Conservation (phyloP, 2,113 vertebrate genomes). For the Scomber japonicus region DNA sequence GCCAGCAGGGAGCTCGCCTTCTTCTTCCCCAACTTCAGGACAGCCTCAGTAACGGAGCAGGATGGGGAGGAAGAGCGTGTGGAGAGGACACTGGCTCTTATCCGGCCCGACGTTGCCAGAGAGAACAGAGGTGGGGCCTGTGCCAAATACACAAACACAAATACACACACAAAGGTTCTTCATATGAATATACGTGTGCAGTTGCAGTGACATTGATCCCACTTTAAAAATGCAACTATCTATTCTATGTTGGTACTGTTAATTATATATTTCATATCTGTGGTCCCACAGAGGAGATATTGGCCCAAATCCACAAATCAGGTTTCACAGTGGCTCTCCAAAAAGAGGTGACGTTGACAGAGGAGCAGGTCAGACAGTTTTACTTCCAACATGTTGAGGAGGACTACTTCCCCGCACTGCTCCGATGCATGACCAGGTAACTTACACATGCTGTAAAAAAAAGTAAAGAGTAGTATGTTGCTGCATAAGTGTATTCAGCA, state of each 20-base stretch:
- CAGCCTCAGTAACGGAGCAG: conserved; percentile 61
- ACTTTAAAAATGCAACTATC: not conserved
- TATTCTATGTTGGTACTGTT: not conserved
- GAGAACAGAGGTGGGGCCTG: conserved; percentile 81
- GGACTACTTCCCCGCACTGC: conserved; percentile 80
- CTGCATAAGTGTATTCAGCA: not conserved
- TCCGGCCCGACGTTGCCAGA: conserved; percentile 82
- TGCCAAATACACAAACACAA: conserved; percentile 74
- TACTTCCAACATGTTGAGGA: conserved; percentile 80
- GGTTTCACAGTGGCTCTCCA: conserved; percentile 85
- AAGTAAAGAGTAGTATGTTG: not conserved
- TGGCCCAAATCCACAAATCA: conserved; percentile 77
- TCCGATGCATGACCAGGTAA: conserved; percentile 82
- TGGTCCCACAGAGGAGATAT: conserved; percentile 80
- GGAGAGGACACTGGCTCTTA: conserved; percentile 86
- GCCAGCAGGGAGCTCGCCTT: conserved; percentile 88
- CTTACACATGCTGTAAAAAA: not conserved
- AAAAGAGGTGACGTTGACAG: conserved; percentile 78
- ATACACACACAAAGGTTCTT: conserved; percentile 29
- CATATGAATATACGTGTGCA: conserved; percentile 5
- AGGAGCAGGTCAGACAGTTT: conserved; percentile 85
- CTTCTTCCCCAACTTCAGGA: conserved; percentile 88
- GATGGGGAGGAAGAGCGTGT: conserved; percentile 74
- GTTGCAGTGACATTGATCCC: not conserved
- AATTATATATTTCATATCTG: not conserved